Evolutionary conservation across 2,888 invertebrate genomes (phyloP).

Genomic region (Drosophila affinis): DNA sequence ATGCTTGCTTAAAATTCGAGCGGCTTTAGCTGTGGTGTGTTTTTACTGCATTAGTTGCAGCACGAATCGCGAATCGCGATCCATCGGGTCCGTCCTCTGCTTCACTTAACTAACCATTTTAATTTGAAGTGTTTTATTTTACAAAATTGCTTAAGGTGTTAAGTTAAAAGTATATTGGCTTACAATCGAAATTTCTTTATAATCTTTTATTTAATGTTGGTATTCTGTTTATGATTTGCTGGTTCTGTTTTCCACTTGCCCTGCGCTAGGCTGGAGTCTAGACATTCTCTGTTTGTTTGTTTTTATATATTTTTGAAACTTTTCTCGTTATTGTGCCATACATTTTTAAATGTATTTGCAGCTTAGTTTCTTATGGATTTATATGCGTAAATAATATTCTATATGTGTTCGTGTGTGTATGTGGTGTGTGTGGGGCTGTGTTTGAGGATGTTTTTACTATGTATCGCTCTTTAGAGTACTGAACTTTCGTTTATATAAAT

Average conservation of each 20-base stretch:
- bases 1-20: conserved; percentile 5
- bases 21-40: conserved; percentile 30
- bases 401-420: conserved; percentile 31
- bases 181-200: conserved; percentile 71
- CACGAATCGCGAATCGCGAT: conserved; percentile 45
- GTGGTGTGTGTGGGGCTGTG: too few relatives aligned
- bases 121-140: conserved; percentile 77
- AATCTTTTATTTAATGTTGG: conserved; percentile 57
- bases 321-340: conserved; percentile 42
- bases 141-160: conserved; percentile 71
- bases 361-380: conserved; percentile 57
- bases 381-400: conserved; percentile 70
- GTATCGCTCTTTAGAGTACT: conserved; percentile 52
- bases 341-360: conserved; percentile 65
- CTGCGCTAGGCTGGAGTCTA: conserved; percentile 52
- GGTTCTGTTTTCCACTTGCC: conserved; percentile 31
- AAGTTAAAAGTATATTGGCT: conserved; percentile 76
- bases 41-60: conserved; percentile 48
- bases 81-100: conserved; percentile 18
- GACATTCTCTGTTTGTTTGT: conserved; percentile 42
- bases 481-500: conserved; percentile 66
- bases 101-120: conserved; percentile 61
- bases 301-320: conserved; percentile 42
- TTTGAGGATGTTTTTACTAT: neutral
- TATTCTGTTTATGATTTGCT: conserved; percentile 33